Percentiles rank a stretch among this genome's conserved stretches.
phyloP scores from a whole-genome alignment of 2,888 invertebrate genomes.

The Luffia ferchaultella region DNA sequence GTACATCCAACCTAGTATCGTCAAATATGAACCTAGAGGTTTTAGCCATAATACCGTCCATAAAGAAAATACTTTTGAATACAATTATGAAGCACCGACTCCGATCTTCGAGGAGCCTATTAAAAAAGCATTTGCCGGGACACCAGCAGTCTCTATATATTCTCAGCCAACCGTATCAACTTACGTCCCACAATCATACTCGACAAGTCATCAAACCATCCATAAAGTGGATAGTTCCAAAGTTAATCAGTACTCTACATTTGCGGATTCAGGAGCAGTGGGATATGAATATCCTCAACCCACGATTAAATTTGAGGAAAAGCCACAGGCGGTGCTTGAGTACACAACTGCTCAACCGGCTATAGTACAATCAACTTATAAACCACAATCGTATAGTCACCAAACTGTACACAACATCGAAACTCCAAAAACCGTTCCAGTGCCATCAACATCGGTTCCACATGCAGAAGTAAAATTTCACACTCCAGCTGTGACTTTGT shows the following conservation, averaged over 20 bases:
- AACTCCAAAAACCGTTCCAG: constrained; percentile 26
- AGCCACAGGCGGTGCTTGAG: constrained; percentile 25
- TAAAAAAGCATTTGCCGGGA: constrained; percentile 44
- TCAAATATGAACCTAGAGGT: constrained; percentile 40
- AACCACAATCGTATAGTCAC: constrained; percentile 40
- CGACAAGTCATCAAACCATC: constrained; percentile 21
- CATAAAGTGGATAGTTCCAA: constrained; percentile 30
- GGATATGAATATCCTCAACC: constrained; percentile 37
- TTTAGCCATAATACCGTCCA: constrained; percentile 42
- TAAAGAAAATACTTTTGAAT: constrained; percentile 29
- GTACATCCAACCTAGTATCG: constrained; percentile 22
- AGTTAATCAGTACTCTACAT: constrained; percentile 8
- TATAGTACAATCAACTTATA: constrained; percentile 25
- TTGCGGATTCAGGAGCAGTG: constrained; percentile 26
- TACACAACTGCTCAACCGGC: constrained; percentile 10
- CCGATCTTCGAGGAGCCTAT: constrained; percentile 47
- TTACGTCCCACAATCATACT: constrained; percentile 16
- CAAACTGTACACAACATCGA: constrained; percentile 43
- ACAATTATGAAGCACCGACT: constrained; percentile 34
- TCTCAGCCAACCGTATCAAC: constrained; percentile 27
- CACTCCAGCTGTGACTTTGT: constrained; percentile 39
- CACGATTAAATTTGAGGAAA: constrained; percentile 31
- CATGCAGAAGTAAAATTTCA: constrained; percentile 32
- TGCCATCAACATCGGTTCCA: constrained; percentile 34
- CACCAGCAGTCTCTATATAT: constrained; percentile 26